Conservation (phyloP, 2,113 vertebrate species). For the Alligator mississippiensis region DNA sequence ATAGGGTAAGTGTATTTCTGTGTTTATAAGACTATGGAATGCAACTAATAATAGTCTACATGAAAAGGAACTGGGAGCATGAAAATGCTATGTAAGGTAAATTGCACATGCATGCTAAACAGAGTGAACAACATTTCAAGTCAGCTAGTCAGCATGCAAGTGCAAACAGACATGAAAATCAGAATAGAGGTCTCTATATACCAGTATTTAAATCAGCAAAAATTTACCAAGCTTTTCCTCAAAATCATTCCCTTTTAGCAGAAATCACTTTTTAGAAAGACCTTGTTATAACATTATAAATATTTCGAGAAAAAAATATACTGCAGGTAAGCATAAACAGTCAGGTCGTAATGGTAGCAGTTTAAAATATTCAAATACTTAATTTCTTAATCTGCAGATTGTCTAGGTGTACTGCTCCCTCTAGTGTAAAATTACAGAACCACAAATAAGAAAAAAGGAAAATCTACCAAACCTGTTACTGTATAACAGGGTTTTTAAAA, state of each 20-base stretch:
- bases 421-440: slow-evolving; percentile 50
- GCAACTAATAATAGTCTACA: background rate
- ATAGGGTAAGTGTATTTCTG: background rate
- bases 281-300: background rate
- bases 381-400: background rate
- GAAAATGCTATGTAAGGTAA: background rate
- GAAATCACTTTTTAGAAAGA: background rate
- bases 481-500: background rate
- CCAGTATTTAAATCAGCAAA: background rate
- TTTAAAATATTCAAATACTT: background rate
- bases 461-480: background rate
- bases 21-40: background rate
- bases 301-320: background rate
- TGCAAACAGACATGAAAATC: background rate
- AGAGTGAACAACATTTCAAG: background rate
- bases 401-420: slow-evolving; percentile 51
- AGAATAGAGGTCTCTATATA: background rate
- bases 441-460: background rate
- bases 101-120: background rate
- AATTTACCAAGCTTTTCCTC: background rate
- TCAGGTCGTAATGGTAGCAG: background rate
- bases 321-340: background rate
- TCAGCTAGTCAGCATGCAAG: background rate
- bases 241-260: background rate
- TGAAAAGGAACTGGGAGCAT: background rate